A percentile compares a stretch with the other conserved stretches of the same genome.
Evolutionary conservation across 2,888 invertebrate species (phyloP).

Genomic region (Drosophila neonasuta): DNA sequence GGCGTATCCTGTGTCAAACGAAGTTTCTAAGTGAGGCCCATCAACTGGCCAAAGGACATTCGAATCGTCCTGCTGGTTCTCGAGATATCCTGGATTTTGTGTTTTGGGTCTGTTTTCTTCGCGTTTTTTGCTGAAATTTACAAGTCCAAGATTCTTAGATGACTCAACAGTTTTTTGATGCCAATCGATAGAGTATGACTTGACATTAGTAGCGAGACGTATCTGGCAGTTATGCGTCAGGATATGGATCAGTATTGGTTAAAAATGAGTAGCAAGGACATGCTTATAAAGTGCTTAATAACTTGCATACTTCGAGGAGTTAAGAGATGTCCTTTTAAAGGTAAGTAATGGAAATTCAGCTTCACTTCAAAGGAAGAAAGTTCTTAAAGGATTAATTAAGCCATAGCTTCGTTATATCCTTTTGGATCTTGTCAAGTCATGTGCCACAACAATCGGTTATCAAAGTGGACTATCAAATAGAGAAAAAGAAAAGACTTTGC

Average conservation of each 20-base stretch:
- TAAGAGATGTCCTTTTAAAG: background rate
- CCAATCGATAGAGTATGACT: background rate
- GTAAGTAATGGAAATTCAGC: background rate
- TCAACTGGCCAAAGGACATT: background rate
- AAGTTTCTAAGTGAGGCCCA: background rate
- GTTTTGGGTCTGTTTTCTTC: background rate
- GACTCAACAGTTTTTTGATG: background rate
- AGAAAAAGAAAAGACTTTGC: too few species aligned
- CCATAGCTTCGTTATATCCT: too few species aligned
- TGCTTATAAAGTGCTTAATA: background rate
- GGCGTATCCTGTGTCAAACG: background rate
- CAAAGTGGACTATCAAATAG: too few species aligned
- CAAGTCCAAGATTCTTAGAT: background rate
- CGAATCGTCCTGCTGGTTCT: background rate
- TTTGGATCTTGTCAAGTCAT: too few species aligned
- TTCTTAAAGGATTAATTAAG: too few species aligned
- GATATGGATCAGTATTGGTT: background rate
- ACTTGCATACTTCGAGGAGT: background rate
- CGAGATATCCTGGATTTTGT: background rate
- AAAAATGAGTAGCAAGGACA: background rate
- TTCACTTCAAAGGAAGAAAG: too few species aligned
- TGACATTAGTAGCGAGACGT: background rate
- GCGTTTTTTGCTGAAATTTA: background rate
- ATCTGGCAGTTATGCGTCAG: background rate
- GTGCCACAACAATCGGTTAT: too few species aligned